Conservation (phyloP, 92 coral and sea anemone genomes). For the Isaurus tuberculatus region DNA sequence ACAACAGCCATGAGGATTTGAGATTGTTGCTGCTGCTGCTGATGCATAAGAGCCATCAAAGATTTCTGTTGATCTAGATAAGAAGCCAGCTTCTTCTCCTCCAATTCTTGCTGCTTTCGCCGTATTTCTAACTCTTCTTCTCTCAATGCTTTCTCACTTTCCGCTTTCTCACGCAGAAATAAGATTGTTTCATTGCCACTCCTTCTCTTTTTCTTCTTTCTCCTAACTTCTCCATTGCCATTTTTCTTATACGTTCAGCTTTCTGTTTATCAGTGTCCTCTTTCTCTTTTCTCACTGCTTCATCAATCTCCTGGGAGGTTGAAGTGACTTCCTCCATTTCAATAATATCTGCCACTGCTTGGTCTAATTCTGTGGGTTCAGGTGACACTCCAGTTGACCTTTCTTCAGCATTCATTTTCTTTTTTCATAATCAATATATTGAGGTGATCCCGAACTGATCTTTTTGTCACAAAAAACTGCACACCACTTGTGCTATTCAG, state of each 20-base stretch:
- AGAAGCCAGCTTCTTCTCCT: constrained; percentile 57
- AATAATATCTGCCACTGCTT: constrained; percentile 46
- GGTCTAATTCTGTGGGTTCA: constrained; percentile 44
- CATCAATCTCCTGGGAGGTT: constrained; percentile 39
- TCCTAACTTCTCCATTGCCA: constrained; percentile 60
- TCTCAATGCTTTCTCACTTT: constrained; percentile 50
- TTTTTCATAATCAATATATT: constrained; percentile 43
- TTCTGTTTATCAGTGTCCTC: constrained; percentile 55
- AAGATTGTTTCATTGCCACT: constrained; percentile 52
- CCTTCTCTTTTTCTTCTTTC: constrained; percentile 49
- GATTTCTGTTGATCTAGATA: constrained; percentile 52
- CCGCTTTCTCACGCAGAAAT: constrained; percentile 52
- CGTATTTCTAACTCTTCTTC: constrained; percentile 41
- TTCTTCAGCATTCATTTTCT: constrained; percentile 50
- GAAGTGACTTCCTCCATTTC: constrained; percentile 50
- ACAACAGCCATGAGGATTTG: constrained; percentile 59
- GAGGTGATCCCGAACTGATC: constrained; percentile 40
- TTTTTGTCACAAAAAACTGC: constrained; percentile 41
- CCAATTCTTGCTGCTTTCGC: constrained; percentile 49
- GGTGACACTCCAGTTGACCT: constrained; percentile 50
- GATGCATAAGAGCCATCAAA: constrained; percentile 41
- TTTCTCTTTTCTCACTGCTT: constrained; percentile 46
- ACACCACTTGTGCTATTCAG: constrained; percentile 29
- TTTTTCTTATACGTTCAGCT: constrained; percentile 48
- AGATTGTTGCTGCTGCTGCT: constrained; percentile 55